These are phyloP conservation scores for Meiosimyza platycephala DNA, from an alignment of 2,888 invertebrate species.

Conservation along the genomic window DNA sequence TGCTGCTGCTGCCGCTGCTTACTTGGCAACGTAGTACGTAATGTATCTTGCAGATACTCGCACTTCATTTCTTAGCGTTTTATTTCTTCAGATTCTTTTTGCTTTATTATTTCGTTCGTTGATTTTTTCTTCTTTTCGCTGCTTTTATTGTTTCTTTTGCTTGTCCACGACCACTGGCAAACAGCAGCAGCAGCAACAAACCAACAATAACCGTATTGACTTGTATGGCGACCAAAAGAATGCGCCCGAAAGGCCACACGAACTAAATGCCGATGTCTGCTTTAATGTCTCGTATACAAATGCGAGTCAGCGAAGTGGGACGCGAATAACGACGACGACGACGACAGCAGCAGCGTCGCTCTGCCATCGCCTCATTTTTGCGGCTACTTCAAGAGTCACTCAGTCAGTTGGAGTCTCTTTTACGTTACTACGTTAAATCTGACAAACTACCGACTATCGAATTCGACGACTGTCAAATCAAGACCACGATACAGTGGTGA, in stretches of 20 bases:
- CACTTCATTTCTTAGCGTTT: constrained; percentile 23
- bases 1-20: constrained; percentile 12
- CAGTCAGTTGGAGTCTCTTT: neutral
- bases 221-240: constrained; percentile 28
- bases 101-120: constrained; percentile 6
- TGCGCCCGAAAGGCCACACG: constrained; percentile 33
- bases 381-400: too few species aligned
- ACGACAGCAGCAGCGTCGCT: too few species aligned
- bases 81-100: constrained; percentile 12
- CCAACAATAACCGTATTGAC: constrained; percentile 18
- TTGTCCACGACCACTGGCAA: neutral
- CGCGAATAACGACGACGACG: too few species aligned
- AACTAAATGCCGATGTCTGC: constrained; percentile 11
- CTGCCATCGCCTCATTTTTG: neutral
- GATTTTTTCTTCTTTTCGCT: constrained; percentile 17
- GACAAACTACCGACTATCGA: too few species aligned
- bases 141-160: neutral
- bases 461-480: too few species aligned
- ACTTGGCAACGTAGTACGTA: constrained; percentile 46
- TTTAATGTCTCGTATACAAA: neutral
- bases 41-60: constrained; percentile 56
- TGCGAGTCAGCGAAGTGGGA: too few species aligned
- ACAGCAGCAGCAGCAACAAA: neutral
- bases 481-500: too few species aligned
- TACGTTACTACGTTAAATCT: neutral